A percentile compares a stretch with the other conserved stretches of the same genome.
These are phyloP conservation scores for Lycaena phlaeas DNA, from an alignment of 2,888 invertebrate species.

Conservation along the genomic window DNA sequence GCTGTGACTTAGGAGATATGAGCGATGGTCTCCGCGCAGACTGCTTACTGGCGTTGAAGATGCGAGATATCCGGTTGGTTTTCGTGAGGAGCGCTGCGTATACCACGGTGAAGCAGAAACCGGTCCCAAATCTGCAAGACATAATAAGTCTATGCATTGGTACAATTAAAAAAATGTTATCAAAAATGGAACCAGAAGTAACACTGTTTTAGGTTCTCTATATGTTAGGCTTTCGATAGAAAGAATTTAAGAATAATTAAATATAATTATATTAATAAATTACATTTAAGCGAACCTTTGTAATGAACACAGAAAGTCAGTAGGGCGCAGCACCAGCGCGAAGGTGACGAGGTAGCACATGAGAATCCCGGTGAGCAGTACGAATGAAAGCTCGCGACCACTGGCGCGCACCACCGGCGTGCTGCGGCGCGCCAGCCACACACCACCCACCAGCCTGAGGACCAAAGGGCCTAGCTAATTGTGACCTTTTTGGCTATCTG, in stretches of 20 bases:
- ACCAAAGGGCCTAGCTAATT: too few species aligned
- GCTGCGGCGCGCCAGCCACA: constrained; percentile 89
- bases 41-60: constrained; percentile 97
- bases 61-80: constrained; percentile 96
- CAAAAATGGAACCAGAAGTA: too few species aligned
- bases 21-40: constrained; percentile 95
- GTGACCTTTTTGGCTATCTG: too few species aligned
- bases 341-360: constrained; percentile 96
- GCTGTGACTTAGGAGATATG: constrained; percentile 92
- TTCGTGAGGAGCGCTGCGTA: constrained; percentile 97
- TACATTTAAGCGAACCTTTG: constrained; percentile 77
- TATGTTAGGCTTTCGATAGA: too few species aligned
- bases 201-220: too few species aligned
- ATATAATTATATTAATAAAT: too few species aligned
- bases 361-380: constrained; percentile 90
- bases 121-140: constrained; percentile 86
- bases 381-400: constrained; percentile 91
- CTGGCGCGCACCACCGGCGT: constrained; percentile 98
- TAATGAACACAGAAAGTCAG: constrained; percentile 90
- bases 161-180: too few species aligned
- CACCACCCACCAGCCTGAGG: constrained; percentile 78
- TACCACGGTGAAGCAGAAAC: constrained; percentile 96
- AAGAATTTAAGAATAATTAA: too few species aligned
- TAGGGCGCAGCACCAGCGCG: constrained; percentile 88
- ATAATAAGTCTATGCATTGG: too few species aligned